Conservation (phyloP, 2,113 vertebrate genomes). For the Cinclus mexicanus region DNA sequence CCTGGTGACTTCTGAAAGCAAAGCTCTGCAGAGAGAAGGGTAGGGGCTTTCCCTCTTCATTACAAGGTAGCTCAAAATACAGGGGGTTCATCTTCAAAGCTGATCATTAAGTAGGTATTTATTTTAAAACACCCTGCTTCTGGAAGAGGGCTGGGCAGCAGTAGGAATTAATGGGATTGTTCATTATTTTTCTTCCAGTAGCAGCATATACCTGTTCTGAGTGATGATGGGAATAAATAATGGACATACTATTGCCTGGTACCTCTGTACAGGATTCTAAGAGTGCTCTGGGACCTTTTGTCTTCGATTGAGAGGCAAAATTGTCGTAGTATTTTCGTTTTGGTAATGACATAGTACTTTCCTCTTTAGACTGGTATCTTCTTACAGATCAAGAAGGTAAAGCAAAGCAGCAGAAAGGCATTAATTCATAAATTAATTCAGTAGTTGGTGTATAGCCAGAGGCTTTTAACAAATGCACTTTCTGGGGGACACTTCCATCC, state of each 20-base stretch:
- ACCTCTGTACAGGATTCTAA: not conserved
- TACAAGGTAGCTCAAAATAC: not conserved
- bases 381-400: constrained; percentile 4
- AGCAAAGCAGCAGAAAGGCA: constrained; percentile 2
- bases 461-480: constrained; percentile 47
- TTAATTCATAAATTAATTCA: constrained; percentile 43
- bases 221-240: not conserved
- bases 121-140: not conserved
- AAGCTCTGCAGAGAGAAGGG: not conserved
- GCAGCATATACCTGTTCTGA: not conserved
- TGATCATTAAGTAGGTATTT: not conserved
- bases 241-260: not conserved
- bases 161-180: not conserved
- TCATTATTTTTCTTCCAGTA: not conserved
- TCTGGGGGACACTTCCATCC: constrained; percentile 7
- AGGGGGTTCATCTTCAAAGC: not conserved
- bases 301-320: not conserved
- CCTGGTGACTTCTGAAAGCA: not conserved
- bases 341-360: not conserved
- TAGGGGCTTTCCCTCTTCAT: not conserved
- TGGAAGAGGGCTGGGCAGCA: not conserved
- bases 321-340: not conserved
- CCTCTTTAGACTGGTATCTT: not conserved
- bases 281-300: not conserved
- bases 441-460: constrained; percentile 35